Evolutionary conservation across 2,797 vertebrate genomes (phyloP).

Genomic region (Tragopan temminckii): DNA sequence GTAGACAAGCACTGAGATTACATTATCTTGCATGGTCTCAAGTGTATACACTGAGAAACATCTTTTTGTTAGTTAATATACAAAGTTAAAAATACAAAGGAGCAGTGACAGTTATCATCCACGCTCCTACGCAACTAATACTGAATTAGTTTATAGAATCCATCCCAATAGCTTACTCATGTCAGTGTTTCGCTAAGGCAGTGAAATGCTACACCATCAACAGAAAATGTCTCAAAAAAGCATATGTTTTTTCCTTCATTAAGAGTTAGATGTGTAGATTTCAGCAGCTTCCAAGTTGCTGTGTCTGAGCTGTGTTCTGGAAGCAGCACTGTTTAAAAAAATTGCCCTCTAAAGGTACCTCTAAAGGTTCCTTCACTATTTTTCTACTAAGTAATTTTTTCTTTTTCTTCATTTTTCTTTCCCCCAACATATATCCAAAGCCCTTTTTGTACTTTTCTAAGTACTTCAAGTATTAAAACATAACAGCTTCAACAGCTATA

Average conservation of each 20-base stretch:
- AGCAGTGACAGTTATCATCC: neutral
- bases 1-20: constrained; percentile 20
- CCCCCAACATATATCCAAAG: neutral
- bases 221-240: neutral
- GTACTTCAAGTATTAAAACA: neutral
- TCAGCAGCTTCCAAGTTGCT: constrained; percentile 18
- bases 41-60: neutral
- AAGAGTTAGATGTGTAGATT: constrained; percentile 48
- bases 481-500: neutral
- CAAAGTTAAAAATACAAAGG: constrained; percentile 10
- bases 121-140: neutral
- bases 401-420: neutral
- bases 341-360: neutral
- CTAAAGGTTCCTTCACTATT: neutral
- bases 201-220: constrained; percentile 18
- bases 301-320: neutral
- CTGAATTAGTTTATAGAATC: neutral
- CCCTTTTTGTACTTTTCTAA: neutral
- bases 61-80: neutral
- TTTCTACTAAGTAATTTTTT: neutral
- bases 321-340: neutral
- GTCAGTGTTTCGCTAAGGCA: constrained; percentile 13
- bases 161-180: neutral
- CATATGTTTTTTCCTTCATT: constrained; percentile 56
- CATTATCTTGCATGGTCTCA: neutral